These are phyloP conservation scores for Sitophilus oryzae DNA, from an alignment of 1,140 invertebrate genomes.

Conservation along the genomic window DNA sequence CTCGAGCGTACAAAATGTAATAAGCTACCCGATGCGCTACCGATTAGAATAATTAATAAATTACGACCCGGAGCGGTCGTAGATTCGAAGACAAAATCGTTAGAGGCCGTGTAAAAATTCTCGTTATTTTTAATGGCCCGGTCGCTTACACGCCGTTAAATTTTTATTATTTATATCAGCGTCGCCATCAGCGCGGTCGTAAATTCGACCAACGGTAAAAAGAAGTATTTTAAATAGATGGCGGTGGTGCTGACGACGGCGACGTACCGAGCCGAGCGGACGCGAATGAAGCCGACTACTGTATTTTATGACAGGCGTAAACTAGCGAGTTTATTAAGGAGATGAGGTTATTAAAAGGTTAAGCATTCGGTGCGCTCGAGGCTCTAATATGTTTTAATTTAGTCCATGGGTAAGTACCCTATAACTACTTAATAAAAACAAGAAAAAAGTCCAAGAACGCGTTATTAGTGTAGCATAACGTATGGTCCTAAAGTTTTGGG, in stretches of 20 bases:
- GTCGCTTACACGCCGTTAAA: neutral
- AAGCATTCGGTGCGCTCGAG: neutral
- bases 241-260: neutral
- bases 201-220: neutral
- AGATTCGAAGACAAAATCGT: neutral
- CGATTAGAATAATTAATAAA: too few relatives aligned
- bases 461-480: too few relatives aligned
- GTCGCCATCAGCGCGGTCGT: neutral
- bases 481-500: too few relatives aligned
- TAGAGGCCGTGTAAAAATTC: neutral
- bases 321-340: neutral
- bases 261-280: neutral
- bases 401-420: too few relatives aligned
- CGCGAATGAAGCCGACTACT: neutral
- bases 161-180: neutral
- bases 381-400: too few relatives aligned
- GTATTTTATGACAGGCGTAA: neutral
- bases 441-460: neutral
- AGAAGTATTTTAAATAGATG: neutral
- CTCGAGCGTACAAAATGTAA: too few relatives aligned
- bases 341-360: neutral
- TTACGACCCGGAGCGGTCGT: neutral
- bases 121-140: neutral
- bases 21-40: too few relatives aligned
- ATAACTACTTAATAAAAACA: too few relatives aligned